phyloP scores from a whole-genome alignment of 2,797 vertebrate genomes.

The Momotus momota region DNA sequence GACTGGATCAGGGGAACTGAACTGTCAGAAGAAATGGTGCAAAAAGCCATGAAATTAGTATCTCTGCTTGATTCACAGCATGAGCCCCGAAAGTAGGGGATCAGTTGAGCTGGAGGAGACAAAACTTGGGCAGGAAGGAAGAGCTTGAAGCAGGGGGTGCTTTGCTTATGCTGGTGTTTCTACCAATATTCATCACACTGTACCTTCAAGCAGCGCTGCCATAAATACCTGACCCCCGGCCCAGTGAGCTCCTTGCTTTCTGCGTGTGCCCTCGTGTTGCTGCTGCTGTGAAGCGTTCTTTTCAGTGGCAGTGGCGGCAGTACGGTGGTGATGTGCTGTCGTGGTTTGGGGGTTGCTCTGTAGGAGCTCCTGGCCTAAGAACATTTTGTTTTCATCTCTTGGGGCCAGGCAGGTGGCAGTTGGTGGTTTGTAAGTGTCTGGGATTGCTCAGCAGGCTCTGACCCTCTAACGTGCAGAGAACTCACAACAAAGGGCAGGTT shows the following conservation, averaged over 20 bases:
- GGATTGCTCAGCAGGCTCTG: not conserved
- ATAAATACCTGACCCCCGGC: not conserved
- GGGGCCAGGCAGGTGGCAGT: not conserved
- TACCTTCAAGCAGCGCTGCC: not conserved
- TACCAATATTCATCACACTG: not conserved
- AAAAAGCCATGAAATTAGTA: not conserved
- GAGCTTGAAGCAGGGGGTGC: not conserved
- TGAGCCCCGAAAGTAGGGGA: not conserved
- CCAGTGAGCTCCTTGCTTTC: fast-evolving
- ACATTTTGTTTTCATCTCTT: not conserved
- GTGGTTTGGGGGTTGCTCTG: not conserved
- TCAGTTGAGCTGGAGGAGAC: not conserved
- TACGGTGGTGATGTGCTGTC: fast-evolving
- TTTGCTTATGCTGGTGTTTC: not conserved
- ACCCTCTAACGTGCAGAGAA: not conserved
- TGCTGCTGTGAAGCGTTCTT: not conserved
- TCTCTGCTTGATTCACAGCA: not conserved
- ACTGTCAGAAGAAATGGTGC: not conserved
- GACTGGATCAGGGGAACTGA: not conserved
- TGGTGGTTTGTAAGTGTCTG: not conserved
- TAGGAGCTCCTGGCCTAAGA: not conserved
- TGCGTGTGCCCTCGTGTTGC: not conserved
- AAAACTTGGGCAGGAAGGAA: not conserved
- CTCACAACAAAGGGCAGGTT: not conserved
- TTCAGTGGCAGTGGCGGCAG: not conserved